phyloP scores from a whole-genome alignment of 2,888 invertebrate species.

The Acrobasis consociella region DNA sequence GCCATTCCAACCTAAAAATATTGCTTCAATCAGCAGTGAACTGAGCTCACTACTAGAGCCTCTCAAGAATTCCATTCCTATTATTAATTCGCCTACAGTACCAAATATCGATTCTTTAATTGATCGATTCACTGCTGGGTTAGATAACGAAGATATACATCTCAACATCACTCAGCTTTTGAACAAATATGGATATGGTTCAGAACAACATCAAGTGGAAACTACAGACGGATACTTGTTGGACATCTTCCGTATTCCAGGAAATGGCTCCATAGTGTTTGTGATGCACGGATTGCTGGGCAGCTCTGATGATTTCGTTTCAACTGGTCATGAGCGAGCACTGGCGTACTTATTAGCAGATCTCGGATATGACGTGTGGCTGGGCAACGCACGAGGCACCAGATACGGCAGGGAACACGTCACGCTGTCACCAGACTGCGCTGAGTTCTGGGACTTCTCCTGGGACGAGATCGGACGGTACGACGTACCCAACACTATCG shows the following conservation, averaged over 20 bases:
- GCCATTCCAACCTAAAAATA: background rate
- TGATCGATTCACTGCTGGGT: background rate
- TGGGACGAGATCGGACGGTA: background rate
- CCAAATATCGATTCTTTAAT: background rate
- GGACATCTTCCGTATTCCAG: constrained; percentile 11
- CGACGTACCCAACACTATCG: constrained; percentile 70
- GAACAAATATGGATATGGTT: background rate
- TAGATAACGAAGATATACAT: too few relatives aligned
- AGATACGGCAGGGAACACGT: constrained; percentile 1
- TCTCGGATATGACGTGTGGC: constrained; percentile 25
- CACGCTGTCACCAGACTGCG: constrained; percentile 11
- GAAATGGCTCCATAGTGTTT: constrained; percentile 5
- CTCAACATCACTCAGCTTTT: constrained; percentile 1
- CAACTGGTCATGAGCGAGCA: background rate
- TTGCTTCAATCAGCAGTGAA: background rate
- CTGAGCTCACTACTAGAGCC: background rate
- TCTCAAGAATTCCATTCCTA: background rate
- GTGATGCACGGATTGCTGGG: constrained; percentile 3
- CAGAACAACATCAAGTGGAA: constrained; percentile 17
- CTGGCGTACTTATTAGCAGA: constrained; percentile 1
- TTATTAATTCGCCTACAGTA: background rate
- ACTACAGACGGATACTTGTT: constrained; percentile 6
- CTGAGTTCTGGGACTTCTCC: background rate
- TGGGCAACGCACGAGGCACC: constrained; percentile 30
- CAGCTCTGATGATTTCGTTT: constrained; percentile 8